Percentiles rank a stretch among this genome's conserved stretches.
Conservation (phyloP, 2,113 vertebrate genomes). For the Isurus oxyrinchus region DNA sequence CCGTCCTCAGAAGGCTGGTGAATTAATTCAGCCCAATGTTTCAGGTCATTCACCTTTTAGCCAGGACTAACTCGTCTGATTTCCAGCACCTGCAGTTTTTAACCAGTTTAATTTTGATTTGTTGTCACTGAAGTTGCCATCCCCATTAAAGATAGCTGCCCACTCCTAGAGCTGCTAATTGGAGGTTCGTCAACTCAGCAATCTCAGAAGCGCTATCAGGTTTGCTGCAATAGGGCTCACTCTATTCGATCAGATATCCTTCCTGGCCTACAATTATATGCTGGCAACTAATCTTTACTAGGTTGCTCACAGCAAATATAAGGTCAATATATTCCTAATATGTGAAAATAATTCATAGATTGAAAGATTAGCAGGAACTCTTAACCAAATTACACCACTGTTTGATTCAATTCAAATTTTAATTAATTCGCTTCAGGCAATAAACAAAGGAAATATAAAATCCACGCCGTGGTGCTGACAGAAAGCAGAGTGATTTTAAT, state of each 20-base stretch:
- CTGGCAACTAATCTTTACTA: background rate
- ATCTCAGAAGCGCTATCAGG: background rate
- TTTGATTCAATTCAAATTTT: background rate
- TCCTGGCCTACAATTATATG: background rate
- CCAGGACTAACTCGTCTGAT: background rate
- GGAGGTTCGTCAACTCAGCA: too few relatives aligned
- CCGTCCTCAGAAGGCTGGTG: too few relatives aligned
- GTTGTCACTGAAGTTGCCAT: too few relatives aligned
- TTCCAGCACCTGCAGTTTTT: background rate
- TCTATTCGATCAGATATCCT: background rate
- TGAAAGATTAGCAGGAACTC: background rate
- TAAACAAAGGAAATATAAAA: background rate
- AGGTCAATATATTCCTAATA: background rate
- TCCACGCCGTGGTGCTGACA: background rate
- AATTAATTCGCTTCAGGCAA: background rate
- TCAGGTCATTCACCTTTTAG: background rate
- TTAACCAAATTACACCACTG: background rate
- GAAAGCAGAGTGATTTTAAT: background rate
- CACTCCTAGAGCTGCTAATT: too few relatives aligned
- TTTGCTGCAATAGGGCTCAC: background rate
- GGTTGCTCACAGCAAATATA: background rate
- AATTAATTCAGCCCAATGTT: background rate
- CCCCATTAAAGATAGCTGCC: too few relatives aligned
- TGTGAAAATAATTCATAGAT: constrained; percentile 22
- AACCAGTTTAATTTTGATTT: background rate